Percentiles rank a stretch among this genome's conserved stretches.
Conservation (phyloP, 1,140 invertebrate genomes). For the Drosophila biarmipes region DNA sequence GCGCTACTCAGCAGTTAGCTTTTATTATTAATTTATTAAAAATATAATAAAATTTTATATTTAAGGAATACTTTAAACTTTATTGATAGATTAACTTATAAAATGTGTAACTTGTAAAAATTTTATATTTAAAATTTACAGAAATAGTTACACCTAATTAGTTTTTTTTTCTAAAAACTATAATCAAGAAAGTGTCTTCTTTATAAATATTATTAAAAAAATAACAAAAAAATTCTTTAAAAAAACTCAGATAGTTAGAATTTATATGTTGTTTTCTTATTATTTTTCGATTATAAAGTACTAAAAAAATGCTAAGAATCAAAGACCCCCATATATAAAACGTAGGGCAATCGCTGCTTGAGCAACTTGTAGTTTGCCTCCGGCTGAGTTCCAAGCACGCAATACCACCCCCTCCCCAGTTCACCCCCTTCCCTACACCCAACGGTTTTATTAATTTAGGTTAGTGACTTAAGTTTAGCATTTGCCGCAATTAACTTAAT, state of each 20-base stretch:
- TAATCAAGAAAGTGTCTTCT: too few species aligned
- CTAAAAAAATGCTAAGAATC: background rate
- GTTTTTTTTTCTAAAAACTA: too few species aligned
- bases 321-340: background rate
- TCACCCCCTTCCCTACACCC: background rate
- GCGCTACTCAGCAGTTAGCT: background rate
- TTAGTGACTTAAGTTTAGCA: slow-evolving; percentile 82
- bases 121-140: too few species aligned
- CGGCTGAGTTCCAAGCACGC: slow-evolving; percentile 33
- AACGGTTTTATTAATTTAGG: slow-evolving; percentile 73
- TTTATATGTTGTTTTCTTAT: background rate
- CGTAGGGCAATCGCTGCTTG: slow-evolving; percentile 21
- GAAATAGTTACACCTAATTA: too few species aligned
- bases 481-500: slow-evolving; percentile 83
- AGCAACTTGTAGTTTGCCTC: slow-evolving; percentile 17
- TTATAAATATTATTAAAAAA: background rate
- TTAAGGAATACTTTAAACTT: too few species aligned
- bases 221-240: background rate
- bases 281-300: background rate
- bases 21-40: too few species aligned
- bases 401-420: slow-evolving; percentile 1
- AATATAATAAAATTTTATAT: too few species aligned
- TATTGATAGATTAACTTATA: too few species aligned
- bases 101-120: too few species aligned
- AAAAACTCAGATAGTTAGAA: background rate